phyloP scores from a whole-genome alignment of 2,888 invertebrate species.

The Sesia apiformis region DNA sequence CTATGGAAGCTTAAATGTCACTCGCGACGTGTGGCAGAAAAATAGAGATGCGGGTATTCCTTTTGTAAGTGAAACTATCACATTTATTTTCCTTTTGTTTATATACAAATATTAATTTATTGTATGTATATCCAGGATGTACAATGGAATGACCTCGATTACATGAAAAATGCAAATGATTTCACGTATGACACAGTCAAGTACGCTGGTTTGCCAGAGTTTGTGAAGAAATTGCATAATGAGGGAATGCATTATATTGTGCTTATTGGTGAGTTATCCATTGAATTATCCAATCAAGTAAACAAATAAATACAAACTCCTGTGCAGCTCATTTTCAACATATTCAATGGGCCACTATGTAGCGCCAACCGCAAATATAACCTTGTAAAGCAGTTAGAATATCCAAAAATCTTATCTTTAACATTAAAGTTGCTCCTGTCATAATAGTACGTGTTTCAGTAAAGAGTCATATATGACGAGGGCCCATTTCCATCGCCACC shows the following conservation, averaged over 20 bases:
- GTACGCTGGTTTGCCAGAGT: conserved; percentile 79
- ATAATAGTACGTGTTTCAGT: too few species aligned
- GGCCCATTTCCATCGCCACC: too few species aligned
- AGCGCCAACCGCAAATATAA: too few species aligned
- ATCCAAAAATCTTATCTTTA: too few species aligned
- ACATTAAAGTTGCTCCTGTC: too few species aligned
- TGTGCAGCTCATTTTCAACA: too few species aligned
- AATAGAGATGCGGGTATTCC: conserved; percentile 85
- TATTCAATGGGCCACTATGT: too few species aligned
- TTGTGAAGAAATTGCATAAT: conserved; percentile 79
- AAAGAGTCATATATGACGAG: too few species aligned
- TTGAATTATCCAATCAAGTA: too few species aligned
- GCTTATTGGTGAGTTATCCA: conserved; percentile 64
- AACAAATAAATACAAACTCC: too few species aligned
- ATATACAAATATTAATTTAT: neutral
- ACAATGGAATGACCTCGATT: conserved; percentile 91
- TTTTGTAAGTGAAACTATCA: conserved; percentile 69
- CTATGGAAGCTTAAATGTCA: conserved; percentile 78
- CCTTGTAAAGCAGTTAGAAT: too few species aligned
- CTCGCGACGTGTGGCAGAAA: conserved; percentile 77
- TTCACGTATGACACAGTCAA: conserved; percentile 82
- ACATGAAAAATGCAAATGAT: conserved; percentile 85
- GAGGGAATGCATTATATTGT: conserved; percentile 85
- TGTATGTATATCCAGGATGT: conserved; percentile 71
- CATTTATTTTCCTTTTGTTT: neutral